A percentile compares a stretch with the other conserved stretches of the same genome.
Evolutionary conservation across 2,113 vertebrate genomes (phyloP).

Genomic region (Campylomormyrus tamandua): DNA sequence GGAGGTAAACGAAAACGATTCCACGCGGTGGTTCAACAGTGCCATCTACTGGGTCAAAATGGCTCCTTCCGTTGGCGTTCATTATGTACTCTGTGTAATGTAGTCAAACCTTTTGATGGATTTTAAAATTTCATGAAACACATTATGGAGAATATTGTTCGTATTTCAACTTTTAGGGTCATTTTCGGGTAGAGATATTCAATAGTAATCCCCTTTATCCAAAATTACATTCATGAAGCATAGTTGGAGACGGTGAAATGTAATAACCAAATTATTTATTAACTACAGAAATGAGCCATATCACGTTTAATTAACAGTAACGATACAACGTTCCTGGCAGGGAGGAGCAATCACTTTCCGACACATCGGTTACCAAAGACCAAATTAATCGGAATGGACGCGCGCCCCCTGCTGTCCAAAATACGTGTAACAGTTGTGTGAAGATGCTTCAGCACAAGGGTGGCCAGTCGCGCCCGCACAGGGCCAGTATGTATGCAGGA

Average conservation of each 20-base stretch:
- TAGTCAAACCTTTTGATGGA: neutral
- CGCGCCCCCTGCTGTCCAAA: slow-evolving; percentile 5
- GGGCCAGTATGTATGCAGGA: neutral
- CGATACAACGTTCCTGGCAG: neutral
- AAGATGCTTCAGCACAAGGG: neutral
- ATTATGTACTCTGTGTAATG: neutral
- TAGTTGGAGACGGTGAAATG: neutral
- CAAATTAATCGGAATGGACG: neutral
- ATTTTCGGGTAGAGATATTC: neutral
- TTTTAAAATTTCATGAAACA: neutral
- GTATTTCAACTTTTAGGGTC: neutral
- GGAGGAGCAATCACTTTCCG: neutral
- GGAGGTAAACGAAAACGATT: neutral
- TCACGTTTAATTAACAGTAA: neutral
- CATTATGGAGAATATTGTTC: neutral
- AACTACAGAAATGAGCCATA: neutral
- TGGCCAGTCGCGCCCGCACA: neutral
- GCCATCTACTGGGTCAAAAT: neutral
- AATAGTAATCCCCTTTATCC: neutral
- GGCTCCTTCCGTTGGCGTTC: neutral
- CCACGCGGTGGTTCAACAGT: neutral
- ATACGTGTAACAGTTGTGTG: neutral
- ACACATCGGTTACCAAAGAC: neutral
- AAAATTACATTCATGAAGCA: neutral
- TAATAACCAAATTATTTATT: neutral